phyloP scores from a whole-genome alignment of 1,140 invertebrate species.

The Ceratitis capitata region DNA sequence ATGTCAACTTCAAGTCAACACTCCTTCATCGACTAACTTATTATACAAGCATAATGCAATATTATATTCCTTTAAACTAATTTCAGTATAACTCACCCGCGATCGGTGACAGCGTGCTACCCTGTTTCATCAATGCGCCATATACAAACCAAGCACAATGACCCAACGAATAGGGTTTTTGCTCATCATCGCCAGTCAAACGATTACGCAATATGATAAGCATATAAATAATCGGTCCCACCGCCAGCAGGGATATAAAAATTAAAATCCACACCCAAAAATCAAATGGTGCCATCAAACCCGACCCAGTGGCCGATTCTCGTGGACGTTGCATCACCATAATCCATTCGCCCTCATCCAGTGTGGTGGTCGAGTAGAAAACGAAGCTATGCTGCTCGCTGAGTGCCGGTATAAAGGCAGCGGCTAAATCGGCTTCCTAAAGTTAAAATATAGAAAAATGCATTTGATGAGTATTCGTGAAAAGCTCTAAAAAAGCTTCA shows the following conservation, averaged over 20 bases:
- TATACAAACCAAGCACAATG: slow-evolving; percentile 88
- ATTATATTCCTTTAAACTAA: too few relatives aligned
- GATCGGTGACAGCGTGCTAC: slow-evolving; percentile 79
- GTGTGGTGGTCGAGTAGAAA: slow-evolving; percentile 70
- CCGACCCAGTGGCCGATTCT: slow-evolving; percentile 83
- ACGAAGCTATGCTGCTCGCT: slow-evolving; percentile 69
- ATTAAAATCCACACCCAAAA: slow-evolving; percentile 81
- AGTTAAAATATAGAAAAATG: neutral
- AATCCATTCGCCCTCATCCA: slow-evolving; percentile 80
- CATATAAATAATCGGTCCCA: slow-evolving; percentile 82
- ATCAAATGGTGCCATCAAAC: slow-evolving; percentile 82
- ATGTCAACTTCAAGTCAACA: too few relatives aligned
- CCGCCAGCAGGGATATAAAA: slow-evolving; percentile 74
- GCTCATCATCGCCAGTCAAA: slow-evolving; percentile 68
- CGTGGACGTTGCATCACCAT: slow-evolving; percentile 81
- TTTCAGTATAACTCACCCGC: slow-evolving; percentile 79
- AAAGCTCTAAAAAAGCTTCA: too few relatives aligned
- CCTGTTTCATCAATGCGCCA: slow-evolving; percentile 87
- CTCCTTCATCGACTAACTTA: too few relatives aligned
- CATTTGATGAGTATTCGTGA: too few relatives aligned
- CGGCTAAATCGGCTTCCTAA: slow-evolving; percentile 79
- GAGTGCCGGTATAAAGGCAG: slow-evolving; percentile 79
- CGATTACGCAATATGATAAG: slow-evolving; percentile 73
- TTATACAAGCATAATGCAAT: too few relatives aligned
- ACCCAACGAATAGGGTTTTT: slow-evolving; percentile 71